Percentiles rank a stretch among this genome's conserved stretches.
Conservation (phyloP, 1,140 invertebrate species). For the Chironomus striatipennis region DNA sequence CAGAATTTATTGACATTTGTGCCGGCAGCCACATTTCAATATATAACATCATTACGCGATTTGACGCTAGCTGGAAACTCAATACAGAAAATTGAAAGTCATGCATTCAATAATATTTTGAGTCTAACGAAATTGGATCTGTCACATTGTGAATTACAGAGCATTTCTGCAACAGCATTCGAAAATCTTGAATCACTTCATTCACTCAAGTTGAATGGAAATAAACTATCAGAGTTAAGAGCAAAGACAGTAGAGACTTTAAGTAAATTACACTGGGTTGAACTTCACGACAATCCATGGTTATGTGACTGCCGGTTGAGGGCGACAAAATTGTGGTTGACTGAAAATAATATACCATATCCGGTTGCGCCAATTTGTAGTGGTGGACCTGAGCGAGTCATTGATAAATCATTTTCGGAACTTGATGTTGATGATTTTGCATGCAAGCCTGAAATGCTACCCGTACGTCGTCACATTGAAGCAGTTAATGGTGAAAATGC, state of each 20-base stretch:
- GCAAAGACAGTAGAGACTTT: slow-evolving; percentile 62
- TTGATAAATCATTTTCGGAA: slow-evolving; percentile 61
- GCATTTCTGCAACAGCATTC: slow-evolving; percentile 68
- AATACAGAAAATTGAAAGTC: slow-evolving; percentile 63
- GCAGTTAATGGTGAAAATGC: slow-evolving; percentile 73
- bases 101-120: slow-evolving; percentile 64
- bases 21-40: slow-evolving; percentile 65
- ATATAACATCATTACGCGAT: slow-evolving; percentile 71
- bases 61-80: slow-evolving; percentile 71
- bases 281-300: slow-evolving; percentile 87
- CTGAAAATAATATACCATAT: slow-evolving; percentile 71
- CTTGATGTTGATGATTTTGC: slow-evolving; percentile 75
- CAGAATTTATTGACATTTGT: slow-evolving; percentile 69
- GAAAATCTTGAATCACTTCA: slow-evolving; percentile 67
- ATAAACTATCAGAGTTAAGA: slow-evolving; percentile 62
- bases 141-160: slow-evolving; percentile 68
- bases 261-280: slow-evolving; percentile 67
- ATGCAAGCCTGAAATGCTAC: slow-evolving; percentile 72
- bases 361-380: slow-evolving; percentile 65
- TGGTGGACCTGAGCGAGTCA: slow-evolving; percentile 54
- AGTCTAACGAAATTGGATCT: slow-evolving; percentile 77
- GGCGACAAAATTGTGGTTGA: slow-evolving; percentile 74
- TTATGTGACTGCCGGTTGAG: slow-evolving; percentile 78
- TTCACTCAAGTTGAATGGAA: slow-evolving; percentile 71
- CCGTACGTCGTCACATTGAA: slow-evolving; percentile 64